A percentile compares a stretch with the other conserved stretches of the same genome.
phyloP scores from a whole-genome alignment of 53 echinoderm and acorn worm species.

The Paelopatides confundens region DNA sequence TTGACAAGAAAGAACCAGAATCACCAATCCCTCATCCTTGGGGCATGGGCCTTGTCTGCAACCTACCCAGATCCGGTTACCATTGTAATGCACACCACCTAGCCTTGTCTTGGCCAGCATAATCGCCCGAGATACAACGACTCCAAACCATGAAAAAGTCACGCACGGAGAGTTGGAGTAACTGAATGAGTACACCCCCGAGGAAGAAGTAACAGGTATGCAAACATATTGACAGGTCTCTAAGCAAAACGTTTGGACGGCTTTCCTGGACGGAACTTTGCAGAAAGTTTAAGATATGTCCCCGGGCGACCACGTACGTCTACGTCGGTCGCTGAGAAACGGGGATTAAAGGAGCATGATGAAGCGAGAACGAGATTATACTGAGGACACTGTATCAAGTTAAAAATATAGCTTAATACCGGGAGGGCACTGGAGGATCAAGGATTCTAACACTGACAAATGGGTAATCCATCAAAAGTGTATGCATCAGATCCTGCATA shows the following conservation, averaged over 20 bases:
- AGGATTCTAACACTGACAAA: no score
- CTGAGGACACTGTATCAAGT: background rate
- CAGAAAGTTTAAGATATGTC: background rate
- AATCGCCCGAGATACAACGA: background rate
- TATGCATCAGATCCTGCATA: no score
- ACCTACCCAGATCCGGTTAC: slow-evolving; percentile 3
- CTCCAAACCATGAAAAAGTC: background rate
- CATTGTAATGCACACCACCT: background rate
- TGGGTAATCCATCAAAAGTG: no score
- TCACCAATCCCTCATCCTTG: slow-evolving; percentile 3
- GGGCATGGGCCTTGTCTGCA: background rate
- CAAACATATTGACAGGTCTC: slow-evolving; percentile 3
- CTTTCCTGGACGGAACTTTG: background rate
- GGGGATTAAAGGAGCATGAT: background rate
- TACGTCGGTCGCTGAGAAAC: background rate
- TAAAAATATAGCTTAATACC: background rate
- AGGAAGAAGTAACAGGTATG: background rate
- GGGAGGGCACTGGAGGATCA: no score
- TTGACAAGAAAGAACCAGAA: background rate
- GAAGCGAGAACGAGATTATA: background rate
- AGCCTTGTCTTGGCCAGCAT: background rate
- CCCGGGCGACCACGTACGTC: background rate
- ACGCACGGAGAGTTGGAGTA: background rate
- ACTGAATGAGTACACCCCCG: background rate
- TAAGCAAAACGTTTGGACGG: background rate